Evolutionary conservation across 2,888 invertebrate genomes (phyloP), one percentile per base, ranked within the genome.

Genomic region (Syritta pipiens): DNA sequence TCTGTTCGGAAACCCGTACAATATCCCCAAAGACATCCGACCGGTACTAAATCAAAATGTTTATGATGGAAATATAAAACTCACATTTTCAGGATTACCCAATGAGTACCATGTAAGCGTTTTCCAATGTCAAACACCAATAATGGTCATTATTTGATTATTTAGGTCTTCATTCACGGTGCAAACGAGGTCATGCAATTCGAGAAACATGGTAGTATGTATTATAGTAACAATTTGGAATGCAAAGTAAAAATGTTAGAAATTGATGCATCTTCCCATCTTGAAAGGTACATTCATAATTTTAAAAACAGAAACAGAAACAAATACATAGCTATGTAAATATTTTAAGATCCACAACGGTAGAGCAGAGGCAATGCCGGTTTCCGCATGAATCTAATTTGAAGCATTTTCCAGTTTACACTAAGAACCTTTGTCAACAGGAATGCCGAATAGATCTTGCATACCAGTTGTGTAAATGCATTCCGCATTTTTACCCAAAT

Each of bases 401-500:
- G 14, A 84, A 85, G 0, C 88, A 89, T 83, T 89, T 82, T 82
- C 84, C 85, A 0, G 84, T 87, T 26, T 89, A 89, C 57, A 86
- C 89, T 0, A 85, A 84, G 71, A 86, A 87, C 55, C 81, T 87
- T 7, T 89, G 89, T 40, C 67, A 83, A 4, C 89, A 89, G 53
- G 88, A 89, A 65, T 89, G 89, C 51, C 86, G 89, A 2, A 81
- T 89, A 0, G 85, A 88, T 62, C 77, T 88, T 62, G 88, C 87
- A 0, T 86, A 84, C 24, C 82, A 83, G 24, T 77, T 84, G 7
- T 89, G 89, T 59, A 85, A 86, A 75, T 89, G 89, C 35, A 89
- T 89, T 81, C 89, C 89, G 1, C 89, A 89, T 77, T 89, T 89
- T 72, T 89, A 89, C 83, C 88, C 88, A 1, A 89, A 89, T 81